Base-by-base conservation (phyloP, 2,888 invertebrate species). In the Muscina levida region DNA sequence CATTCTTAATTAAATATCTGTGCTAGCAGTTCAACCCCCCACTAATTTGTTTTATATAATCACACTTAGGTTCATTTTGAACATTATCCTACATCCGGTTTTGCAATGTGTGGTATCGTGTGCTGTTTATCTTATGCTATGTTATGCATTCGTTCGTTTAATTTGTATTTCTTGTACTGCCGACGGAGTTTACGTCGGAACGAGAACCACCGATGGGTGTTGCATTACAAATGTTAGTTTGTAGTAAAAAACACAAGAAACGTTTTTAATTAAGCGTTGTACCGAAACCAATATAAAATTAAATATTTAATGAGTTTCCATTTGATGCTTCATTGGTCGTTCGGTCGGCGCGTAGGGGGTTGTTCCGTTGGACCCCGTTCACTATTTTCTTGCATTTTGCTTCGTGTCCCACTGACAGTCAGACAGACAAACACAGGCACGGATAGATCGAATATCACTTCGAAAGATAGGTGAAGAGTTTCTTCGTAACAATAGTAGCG, bases 261-360 rank as follows among this genome's bases (percentile, higher is more conserved):
- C 72, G 78, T 82, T 82, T 82, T 82, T 82, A 82, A 82, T 82
- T 82, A 82, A 82, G 82, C 79, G 73, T 79, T 79, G 70, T 77
- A 77, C 77, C 71, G 74, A 74, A 71, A 82, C 82, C 79, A 77
- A 77, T 79, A 72, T 77, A 79, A 82, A 77, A 79, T 79, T 74
- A 77, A 79, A 79, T 82, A 71, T 82, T 82, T 82, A 82, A 82
- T 82, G 79, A 82, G 82, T 79, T 62, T 62, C 62, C 42, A 62
- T 62, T 82, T 71, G 78, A 74, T 62, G 42, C 42, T 62, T 62
- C 62, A 42, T 42, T 62, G 62, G 62, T 19, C 1, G 42, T 22
- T 56, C 10, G 24, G 56, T 22, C 3, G 15, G 13, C n/a, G 22
- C 24, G 1, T 1, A 31, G 17, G 22, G 19, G 37, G 10, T 56